Conservation (phyloP, 2,888 invertebrate species). For the Apantesis nais region DNA sequence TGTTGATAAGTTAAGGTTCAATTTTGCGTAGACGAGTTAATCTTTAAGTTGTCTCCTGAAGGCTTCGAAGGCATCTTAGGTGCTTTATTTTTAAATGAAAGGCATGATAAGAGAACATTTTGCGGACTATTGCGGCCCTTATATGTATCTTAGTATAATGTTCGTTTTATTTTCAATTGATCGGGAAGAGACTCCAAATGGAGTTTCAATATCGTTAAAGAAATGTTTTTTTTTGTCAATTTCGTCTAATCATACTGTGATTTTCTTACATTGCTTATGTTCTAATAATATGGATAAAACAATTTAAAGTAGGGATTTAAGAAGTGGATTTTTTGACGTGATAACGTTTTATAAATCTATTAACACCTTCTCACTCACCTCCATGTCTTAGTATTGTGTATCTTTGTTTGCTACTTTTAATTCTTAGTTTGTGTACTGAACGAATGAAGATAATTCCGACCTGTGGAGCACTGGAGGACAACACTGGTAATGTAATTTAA, state of each 20-base stretch:
- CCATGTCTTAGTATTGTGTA: no score
- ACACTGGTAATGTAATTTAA: no score
- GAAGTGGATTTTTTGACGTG: not conserved
- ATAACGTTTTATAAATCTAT: no score
- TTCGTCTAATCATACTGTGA: slow-evolving; percentile 3
- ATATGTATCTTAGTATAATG: slow-evolving; percentile 43
- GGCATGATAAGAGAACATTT: slow-evolving; percentile 47
- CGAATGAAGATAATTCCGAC: no score
- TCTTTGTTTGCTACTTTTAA: no score
- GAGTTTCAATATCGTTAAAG: slow-evolving; percentile 12
- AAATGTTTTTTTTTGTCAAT: slow-evolving; percentile 3
- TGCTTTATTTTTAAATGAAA: slow-evolving; percentile 54
- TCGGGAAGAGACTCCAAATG: not conserved
- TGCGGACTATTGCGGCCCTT: slow-evolving; percentile 47
- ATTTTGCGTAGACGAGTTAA: slow-evolving; percentile 18
- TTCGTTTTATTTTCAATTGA: slow-evolving; percentile 51
- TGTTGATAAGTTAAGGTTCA: slow-evolving; percentile 19
- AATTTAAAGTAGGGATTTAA: not conserved
- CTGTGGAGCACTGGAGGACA: no score
- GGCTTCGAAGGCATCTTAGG: slow-evolving; percentile 45
- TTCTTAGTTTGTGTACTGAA: no score
- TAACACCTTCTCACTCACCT: no score
- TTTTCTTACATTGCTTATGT: not conserved
- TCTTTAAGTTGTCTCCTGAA: slow-evolving; percentile 40
- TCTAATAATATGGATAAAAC: not conserved